These are phyloP conservation scores for Slavum lentiscoides DNA, from an alignment of 2,888 invertebrate species.

Conservation along the genomic window DNA sequence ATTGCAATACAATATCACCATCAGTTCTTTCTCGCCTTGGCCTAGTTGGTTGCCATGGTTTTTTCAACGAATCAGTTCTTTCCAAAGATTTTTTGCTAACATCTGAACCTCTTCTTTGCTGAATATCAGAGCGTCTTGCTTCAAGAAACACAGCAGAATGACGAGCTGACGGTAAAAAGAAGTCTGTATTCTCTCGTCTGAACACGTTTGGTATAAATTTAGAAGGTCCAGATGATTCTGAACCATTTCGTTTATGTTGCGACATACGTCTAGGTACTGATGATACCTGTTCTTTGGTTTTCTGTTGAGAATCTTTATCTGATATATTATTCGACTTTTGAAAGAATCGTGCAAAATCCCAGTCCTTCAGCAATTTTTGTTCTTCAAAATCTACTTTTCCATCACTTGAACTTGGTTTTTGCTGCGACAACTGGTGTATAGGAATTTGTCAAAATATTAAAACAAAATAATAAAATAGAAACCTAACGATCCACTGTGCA, in stretches of 20 bases:
- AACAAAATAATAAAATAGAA: slow-evolving; percentile 34
- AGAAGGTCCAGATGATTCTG: slow-evolving; percentile 53
- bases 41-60: slow-evolving; percentile 63
- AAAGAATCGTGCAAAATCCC: slow-evolving; percentile 86
- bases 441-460: slow-evolving; percentile 51
- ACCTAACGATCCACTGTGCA: slow-evolving; percentile 21
- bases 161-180: slow-evolving; percentile 71
- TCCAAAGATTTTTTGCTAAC: slow-evolving; percentile 57
- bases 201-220: slow-evolving; percentile 61
- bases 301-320: slow-evolving; percentile 44
- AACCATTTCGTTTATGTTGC: slow-evolving; percentile 58
- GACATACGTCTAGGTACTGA: slow-evolving; percentile 58
- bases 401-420: slow-evolving; percentile 42
- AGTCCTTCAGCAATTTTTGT: slow-evolving; percentile 79
- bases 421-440: slow-evolving; percentile 41
- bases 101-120: slow-evolving; percentile 60
- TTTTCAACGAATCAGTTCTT: slow-evolving; percentile 67
- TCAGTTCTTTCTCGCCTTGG: slow-evolving; percentile 87
- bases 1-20: slow-evolving; percentile 78
- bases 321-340: slow-evolving; percentile 59
- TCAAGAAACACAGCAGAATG: slow-evolving; percentile 72
- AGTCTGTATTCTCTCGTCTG: slow-evolving; percentile 81
- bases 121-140: slow-evolving; percentile 62
- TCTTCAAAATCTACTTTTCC: slow-evolving; percentile 68
- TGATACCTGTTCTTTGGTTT: slow-evolving; percentile 47